phyloP scores from a whole-genome alignment of 1,140 invertebrate genomes.

The Drosophila sechellia region DNA sequence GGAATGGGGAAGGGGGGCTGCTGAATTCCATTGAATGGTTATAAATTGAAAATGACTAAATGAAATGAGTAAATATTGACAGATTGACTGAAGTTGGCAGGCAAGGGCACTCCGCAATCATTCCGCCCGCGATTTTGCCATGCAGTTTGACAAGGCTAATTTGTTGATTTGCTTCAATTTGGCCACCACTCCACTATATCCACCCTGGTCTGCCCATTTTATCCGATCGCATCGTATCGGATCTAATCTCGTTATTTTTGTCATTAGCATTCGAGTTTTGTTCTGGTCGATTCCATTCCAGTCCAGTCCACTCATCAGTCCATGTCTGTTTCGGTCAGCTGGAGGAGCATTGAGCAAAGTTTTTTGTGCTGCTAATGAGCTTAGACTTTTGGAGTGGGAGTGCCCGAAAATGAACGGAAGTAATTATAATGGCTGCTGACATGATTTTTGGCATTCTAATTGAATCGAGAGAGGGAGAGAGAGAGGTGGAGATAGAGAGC shows the following conservation, averaged over 20 bases:
- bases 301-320: not conserved
- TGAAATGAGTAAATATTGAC: constrained; percentile 83
- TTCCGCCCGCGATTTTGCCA: not conserved
- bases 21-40: constrained; percentile 76
- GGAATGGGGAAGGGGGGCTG: not conserved
- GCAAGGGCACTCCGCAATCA: constrained; percentile 4
- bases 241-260: constrained; percentile 44
- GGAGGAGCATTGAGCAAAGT: constrained; percentile 45
- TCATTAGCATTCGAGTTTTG: constrained; percentile 56
- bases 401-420: constrained; percentile 44
- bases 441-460: constrained; percentile 80
- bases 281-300: not conserved
- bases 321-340: constrained; percentile 49
- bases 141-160: constrained; percentile 73
- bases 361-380: constrained; percentile 72
- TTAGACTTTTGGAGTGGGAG: constrained; percentile 25
- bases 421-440: constrained; percentile 75
- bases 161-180: constrained; percentile 81
- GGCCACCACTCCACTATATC: constrained; percentile 12
- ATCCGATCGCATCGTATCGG: not conserved
- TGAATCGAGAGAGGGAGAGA: constrained; percentile 49
- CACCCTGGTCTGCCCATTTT: not conserved
- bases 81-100: constrained; percentile 70
- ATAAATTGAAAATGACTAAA: constrained; percentile 82
- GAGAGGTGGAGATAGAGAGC: not conserved